phyloP scores from a whole-genome alignment of 2,888 invertebrate genomes.

The Sesia bembeciformis region DNA sequence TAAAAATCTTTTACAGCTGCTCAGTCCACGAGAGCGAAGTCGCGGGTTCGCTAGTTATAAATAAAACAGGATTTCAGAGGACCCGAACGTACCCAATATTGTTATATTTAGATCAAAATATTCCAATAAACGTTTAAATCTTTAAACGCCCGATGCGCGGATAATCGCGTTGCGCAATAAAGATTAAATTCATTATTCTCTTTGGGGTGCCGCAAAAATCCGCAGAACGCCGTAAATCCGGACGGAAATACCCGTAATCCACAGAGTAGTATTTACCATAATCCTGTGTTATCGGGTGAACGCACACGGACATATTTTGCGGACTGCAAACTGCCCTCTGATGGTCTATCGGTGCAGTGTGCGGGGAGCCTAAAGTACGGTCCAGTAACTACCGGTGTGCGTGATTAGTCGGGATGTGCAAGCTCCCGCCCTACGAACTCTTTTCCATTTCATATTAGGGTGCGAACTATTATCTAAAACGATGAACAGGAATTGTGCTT shows the following conservation, averaged over 20 bases:
- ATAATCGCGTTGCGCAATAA: constrained; percentile 13
- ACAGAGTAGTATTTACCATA: constrained; percentile 43
- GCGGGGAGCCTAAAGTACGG: constrained; percentile 3
- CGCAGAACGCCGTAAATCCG: constrained; percentile 38
- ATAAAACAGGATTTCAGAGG: not conserved
- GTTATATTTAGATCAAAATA: not conserved
- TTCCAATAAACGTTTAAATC: not conserved
- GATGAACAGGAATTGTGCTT: constrained; percentile 46
- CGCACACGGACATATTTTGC: constrained; percentile 39
- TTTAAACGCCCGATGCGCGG: not conserved
- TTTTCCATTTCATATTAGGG: not conserved
- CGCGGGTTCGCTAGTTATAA: too few relatives aligned
- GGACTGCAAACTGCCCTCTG: constrained; percentile 10
- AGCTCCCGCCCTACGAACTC: not conserved
- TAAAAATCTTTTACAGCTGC: too few relatives aligned
- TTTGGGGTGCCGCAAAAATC: constrained; percentile 25
- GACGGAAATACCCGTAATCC: constrained; percentile 37
- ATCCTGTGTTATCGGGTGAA: constrained; percentile 40
- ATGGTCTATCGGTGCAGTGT: constrained; percentile 13
- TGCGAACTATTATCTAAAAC: constrained; percentile 6
- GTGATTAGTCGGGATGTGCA: not conserved
- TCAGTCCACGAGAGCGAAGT: too few relatives aligned
- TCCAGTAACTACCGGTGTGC: not conserved
- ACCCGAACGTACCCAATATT: not conserved
- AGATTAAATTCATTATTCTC: constrained; percentile 13